Conservation (phyloP, 2,888 invertebrate species). For the Tenthredo notha region DNA sequence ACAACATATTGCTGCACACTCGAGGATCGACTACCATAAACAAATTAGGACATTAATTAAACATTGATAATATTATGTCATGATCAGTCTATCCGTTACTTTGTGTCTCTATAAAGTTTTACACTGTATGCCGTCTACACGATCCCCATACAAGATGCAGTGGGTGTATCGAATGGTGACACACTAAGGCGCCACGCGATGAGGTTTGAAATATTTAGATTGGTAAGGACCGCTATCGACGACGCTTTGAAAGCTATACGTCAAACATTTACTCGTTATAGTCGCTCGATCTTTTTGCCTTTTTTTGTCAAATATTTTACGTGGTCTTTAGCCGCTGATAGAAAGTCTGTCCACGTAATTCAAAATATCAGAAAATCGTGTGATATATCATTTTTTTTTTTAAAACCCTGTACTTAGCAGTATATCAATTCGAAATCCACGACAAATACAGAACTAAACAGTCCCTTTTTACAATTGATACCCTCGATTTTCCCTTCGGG, state of each 20-base stretch:
- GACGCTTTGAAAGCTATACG: constrained; percentile 44
- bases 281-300: neutral
- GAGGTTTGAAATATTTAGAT: constrained; percentile 45
- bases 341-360: neutral
- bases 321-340: neutral
- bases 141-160: neutral
- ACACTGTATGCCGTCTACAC: neutral
- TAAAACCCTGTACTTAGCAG: neutral
- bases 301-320: neutral
- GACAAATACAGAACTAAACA: neutral
- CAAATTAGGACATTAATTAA: constrained; percentile 33
- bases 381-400: neutral
- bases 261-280: constrained; percentile 50
- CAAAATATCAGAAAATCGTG: neutral
- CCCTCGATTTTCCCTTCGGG: constrained; percentile 27
- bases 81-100: constrained; percentile 8
- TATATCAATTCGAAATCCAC: neutral
- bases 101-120: constrained; percentile 23
- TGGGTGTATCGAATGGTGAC: neutral
- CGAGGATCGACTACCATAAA: constrained; percentile 15
- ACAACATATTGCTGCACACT: neutral
- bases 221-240: constrained; percentile 50
- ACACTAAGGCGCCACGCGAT: constrained; percentile 29
- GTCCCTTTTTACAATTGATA: neutral
- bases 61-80: neutral